A percentile compares a stretch with the other conserved stretches of the same genome.
These are phyloP conservation scores for Pipistrellus pygmaeus DNA, from an alignment of 2,797 vertebrate genomes.

Conservation along the genomic window DNA sequence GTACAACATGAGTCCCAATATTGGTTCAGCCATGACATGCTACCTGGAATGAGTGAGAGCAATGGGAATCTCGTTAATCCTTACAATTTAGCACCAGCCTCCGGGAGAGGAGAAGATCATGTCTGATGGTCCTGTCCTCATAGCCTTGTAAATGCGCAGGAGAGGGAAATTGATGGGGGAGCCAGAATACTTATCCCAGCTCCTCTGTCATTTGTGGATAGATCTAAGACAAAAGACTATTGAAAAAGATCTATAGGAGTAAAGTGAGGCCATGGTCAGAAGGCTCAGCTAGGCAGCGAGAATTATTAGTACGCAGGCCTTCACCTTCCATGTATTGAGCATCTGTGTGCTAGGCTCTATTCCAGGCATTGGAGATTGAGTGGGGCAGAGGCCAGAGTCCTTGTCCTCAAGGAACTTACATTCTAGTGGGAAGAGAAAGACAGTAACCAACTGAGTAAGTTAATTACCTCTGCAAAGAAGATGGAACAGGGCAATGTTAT, in stretches of 20 bases:
- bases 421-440: background rate
- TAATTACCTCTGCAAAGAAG: background rate
- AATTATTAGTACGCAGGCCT: background rate
- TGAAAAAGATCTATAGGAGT: constrained; percentile 23
- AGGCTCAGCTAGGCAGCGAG: background rate
- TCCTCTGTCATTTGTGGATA: background rate
- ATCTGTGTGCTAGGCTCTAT: background rate
- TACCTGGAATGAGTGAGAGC: constrained; percentile 20
- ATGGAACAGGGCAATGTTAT: background rate
- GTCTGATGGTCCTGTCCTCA: background rate
- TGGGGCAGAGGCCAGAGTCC: background rate
- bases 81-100: background rate
- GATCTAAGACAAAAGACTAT: constrained; percentile 10
- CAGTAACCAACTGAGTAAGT: background rate
- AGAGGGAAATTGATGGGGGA: fast-evolving
- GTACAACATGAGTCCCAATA: background rate
- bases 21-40: constrained; percentile 25
- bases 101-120: background rate
- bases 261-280: background rate
- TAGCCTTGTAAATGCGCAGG: background rate
- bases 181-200: background rate
- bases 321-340: background rate
- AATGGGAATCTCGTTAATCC: background rate
- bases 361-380: background rate
- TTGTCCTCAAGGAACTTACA: background rate